Evolutionary conservation across 2,888 invertebrate species (phyloP), one percentile per base, ranked within the genome.

Genomic region (Thera obeliscata): DNA sequence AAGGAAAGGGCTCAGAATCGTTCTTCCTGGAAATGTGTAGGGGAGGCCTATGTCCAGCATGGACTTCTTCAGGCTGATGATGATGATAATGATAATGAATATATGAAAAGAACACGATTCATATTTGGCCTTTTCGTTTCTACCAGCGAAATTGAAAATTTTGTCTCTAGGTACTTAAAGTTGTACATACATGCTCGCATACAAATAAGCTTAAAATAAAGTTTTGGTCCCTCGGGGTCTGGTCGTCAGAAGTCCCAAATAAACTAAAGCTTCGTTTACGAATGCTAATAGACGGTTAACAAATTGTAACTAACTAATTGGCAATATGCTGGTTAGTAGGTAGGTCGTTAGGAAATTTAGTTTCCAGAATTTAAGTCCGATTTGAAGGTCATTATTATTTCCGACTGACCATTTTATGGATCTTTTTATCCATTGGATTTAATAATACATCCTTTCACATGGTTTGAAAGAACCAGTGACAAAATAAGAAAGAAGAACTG

Each of bases 181-280:
- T 60, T 67, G 69, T 61, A 66, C 65, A 69, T 56, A 68, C 57
- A 60, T 66, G 61, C 67, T 67, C 65, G 67, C 69, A 81, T 84
- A 85, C 81, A 82, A 81, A 84, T 85, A 81, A 81, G 85, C 75
- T 76, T 75, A 72, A 78, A 74, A 80, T 83, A 85, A 87, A 87
- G 80, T 87, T 87, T 78, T 11, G 61, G 80, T 80, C 81, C 82
- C 83, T 77, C 78, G 80, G 77, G 22, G 80, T 83, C 78, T 80
- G 74, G 82, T 81, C 85, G 87, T 86, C 84, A 83, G 76, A 66
- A 62, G 79, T 76, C 78, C 78, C 75, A 69, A 79, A 75, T 76
- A 77, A 79, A 70, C 70, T 67, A 78, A 82, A 78, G 78, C 79
- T 78, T 78, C 74, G 72, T 63, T 74, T 57, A 73, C 74, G 69